These are phyloP conservation scores for Tetramorium simillimum DNA, from an alignment of 1,140 invertebrate genomes.

Conservation along the genomic window DNA sequence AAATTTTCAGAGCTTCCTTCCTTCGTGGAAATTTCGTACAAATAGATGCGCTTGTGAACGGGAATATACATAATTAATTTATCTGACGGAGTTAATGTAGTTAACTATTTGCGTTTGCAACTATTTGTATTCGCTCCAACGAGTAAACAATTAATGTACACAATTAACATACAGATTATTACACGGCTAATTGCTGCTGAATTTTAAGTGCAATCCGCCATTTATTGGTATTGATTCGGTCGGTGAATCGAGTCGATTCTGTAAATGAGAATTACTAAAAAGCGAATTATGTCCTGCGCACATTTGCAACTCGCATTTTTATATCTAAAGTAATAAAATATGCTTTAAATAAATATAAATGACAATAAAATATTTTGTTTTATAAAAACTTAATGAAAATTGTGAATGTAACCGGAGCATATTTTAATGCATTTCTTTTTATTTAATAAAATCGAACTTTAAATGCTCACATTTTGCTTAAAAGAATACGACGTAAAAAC, in stretches of 20 bases:
- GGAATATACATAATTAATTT: constrained; percentile 40
- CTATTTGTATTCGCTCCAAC: constrained; percentile 32
- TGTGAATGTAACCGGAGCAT: background rate
- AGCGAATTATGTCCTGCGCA: background rate
- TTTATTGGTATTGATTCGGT: constrained; percentile 41
- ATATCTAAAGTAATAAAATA: constrained; percentile 9
- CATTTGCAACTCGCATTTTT: constrained; percentile 20
- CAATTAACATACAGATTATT: constrained; percentile 58
- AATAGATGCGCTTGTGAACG: background rate
- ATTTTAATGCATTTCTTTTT: background rate
- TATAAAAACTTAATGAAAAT: background rate
- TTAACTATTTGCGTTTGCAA: constrained; percentile 50
- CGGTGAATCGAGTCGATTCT: constrained; percentile 26
- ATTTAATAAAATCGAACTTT: constrained; percentile 4
- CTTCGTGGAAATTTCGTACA: background rate
- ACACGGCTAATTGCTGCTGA: constrained; percentile 44
- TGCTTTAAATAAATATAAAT: background rate
- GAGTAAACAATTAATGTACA: constrained; percentile 56
- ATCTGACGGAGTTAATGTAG: constrained; percentile 44
- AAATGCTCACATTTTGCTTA: background rate
- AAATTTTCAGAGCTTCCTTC: background rate
- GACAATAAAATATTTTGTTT: background rate
- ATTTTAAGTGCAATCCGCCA: constrained; percentile 49
- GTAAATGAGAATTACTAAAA: constrained; percentile 20
- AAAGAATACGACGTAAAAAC: background rate